Evolutionary conservation across 2,888 invertebrate genomes (phyloP).

Genomic region (Xanthia icteritia): DNA sequence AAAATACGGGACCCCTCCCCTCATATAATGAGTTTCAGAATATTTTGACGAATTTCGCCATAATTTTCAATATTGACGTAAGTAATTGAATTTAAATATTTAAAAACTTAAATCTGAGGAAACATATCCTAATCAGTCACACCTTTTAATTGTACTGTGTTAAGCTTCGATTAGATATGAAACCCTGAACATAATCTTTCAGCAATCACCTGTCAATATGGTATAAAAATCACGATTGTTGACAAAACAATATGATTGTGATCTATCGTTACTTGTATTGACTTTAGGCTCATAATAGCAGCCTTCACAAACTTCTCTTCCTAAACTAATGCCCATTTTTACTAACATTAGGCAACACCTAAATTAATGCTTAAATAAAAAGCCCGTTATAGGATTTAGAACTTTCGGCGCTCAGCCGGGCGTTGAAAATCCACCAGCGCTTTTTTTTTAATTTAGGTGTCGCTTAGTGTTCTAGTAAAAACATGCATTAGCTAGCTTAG

Average conservation of each 20-base stretch:
- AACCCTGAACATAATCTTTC: not conserved
- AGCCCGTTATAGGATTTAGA: not conserved
- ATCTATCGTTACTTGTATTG: not conserved
- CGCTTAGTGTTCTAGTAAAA: not conserved
- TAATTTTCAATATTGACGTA: too few relatives aligned
- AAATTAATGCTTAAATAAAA: not conserved
- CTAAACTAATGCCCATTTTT: not conserved
- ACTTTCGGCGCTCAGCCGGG: not conserved
- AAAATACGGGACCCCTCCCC: too few relatives aligned
- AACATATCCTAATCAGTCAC: slow-evolving; percentile 19
- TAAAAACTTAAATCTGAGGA: too few relatives aligned
- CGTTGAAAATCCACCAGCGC: too few relatives aligned
- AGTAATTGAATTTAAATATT: not conserved
- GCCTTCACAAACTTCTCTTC: not conserved
- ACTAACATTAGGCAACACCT: too few relatives aligned
- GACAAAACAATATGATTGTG: not conserved
- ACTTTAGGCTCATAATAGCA: not conserved
- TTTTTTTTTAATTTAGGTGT: not conserved
- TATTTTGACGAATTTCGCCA: too few relatives aligned
- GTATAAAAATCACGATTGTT: slow-evolving; percentile 13
- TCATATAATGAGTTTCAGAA: too few relatives aligned
- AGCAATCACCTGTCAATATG: slow-evolving; percentile 13
- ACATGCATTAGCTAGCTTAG: not conserved
- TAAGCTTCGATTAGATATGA: not conserved
- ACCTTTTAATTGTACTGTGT: not conserved